Conservation (phyloP, 1,140 invertebrate genomes). For the Ceratosolen fusciceps region DNA sequence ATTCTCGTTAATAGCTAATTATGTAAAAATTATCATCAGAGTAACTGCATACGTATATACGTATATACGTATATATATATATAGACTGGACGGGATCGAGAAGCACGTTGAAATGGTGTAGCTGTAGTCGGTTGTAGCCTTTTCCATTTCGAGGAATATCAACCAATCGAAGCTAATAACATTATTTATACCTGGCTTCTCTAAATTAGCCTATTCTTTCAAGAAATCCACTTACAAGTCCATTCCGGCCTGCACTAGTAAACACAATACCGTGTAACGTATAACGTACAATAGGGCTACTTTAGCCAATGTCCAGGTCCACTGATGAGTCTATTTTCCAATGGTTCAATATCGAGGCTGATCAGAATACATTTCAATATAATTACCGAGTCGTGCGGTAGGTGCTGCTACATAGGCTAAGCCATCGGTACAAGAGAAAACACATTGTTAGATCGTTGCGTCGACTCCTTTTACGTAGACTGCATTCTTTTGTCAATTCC, state of each 20-base stretch:
- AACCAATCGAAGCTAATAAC: neutral
- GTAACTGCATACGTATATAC: too few relatives aligned
- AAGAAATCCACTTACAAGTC: conserved; percentile 24
- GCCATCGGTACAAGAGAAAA: neutral
- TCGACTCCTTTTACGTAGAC: conserved; percentile 13
- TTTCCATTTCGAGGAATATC: too few relatives aligned
- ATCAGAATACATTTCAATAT: conserved; percentile 43
- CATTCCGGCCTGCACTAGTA: neutral
- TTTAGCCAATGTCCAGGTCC: conserved; percentile 31
- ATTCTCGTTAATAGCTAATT: neutral
- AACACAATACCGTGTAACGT: conserved; percentile 3
- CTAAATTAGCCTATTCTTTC: conserved; percentile 11
- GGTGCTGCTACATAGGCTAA: neutral
- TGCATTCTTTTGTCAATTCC: conserved; percentile 23
- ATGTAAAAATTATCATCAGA: too few relatives aligned
- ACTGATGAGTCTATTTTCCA: conserved; percentile 43
- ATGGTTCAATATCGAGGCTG: conserved; percentile 32
- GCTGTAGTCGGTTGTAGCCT: too few relatives aligned
- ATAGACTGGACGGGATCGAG: too few relatives aligned
- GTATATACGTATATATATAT: too few relatives aligned
- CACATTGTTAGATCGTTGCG: conserved; percentile 4
- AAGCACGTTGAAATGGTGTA: too few relatives aligned
- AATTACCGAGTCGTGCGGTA: conserved; percentile 27
- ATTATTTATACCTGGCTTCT: neutral
- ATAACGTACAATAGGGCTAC: conserved; percentile 16